These are phyloP conservation scores for Microplitis demolitor DNA, from an alignment of 1,140 invertebrate species.

Conservation along the genomic window DNA sequence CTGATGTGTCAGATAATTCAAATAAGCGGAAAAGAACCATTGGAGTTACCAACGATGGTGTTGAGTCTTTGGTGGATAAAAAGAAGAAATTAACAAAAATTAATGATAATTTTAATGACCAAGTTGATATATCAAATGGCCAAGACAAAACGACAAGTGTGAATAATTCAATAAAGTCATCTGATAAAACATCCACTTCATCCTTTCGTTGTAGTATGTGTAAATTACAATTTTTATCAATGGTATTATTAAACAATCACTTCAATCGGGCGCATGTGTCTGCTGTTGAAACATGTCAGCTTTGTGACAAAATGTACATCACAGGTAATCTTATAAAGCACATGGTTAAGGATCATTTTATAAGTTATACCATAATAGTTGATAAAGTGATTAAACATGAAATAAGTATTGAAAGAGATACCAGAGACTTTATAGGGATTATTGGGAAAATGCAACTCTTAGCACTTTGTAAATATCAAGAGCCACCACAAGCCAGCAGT, in stretches of 20 bases:
- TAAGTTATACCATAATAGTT: constrained; percentile 11
- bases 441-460: constrained; percentile 30
- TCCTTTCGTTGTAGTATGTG: constrained; percentile 31
- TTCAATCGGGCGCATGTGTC: constrained; percentile 27
- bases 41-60: too few relatives aligned
- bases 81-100: too few relatives aligned
- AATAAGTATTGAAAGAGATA: constrained; percentile 25
- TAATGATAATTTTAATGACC: too few relatives aligned
- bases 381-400: background rate
- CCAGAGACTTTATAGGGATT: constrained; percentile 26
- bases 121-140: too few relatives aligned
- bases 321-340: constrained; percentile 32
- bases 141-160: too few relatives aligned
- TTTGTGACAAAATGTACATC: constrained; percentile 32
- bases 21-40: too few relatives aligned
- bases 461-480: constrained; percentile 33
- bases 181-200: constrained; percentile 20
- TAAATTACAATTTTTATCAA: constrained; percentile 28
- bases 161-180: constrained; percentile 5
- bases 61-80: too few relatives aligned
- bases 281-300: constrained; percentile 30
- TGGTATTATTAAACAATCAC: constrained; percentile 30
- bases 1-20: too few relatives aligned
- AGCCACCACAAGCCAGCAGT: constrained; percentile 23
- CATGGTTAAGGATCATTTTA: constrained; percentile 35